These are phyloP conservation scores for Hirundo rustica DNA, from an alignment of 2,797 vertebrate species.

Conservation along the genomic window DNA sequence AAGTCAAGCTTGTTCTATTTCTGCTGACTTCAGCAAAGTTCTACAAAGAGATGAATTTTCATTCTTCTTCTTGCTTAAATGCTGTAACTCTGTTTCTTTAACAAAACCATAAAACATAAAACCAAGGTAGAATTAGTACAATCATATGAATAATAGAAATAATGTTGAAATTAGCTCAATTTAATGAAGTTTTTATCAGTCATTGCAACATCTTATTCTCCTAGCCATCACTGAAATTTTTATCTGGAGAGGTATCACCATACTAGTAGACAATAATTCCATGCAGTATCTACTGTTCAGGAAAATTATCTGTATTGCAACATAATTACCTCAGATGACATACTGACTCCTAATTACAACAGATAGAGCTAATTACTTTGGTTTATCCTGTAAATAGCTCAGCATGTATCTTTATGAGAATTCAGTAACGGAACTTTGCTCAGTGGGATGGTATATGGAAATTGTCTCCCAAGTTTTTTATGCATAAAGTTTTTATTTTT, in stretches of 20 bases:
- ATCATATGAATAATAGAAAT: not conserved
- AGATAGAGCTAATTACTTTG: slow-evolving; percentile 47
- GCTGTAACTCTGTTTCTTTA: not conserved
- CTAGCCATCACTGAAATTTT: not conserved
- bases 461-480: not conserved
- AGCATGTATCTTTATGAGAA: slow-evolving; percentile 36
- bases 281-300: not conserved
- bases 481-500: not conserved
- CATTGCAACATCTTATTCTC: not conserved
- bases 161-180: not conserved
- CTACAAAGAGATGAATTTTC: not conserved
- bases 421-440: slow-evolving; percentile 24
- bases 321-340: slow-evolving; percentile 36
- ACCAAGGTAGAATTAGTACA: not conserved
- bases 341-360: slow-evolving; percentile 48
- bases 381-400: slow-evolving; percentile 52
- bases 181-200: not conserved
- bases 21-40: not conserved
- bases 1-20: not conserved
- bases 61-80: not conserved
- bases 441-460: not conserved
- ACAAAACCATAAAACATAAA: not conserved
- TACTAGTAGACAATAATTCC: not conserved
- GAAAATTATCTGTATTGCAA: slow-evolving; percentile 29
- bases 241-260: not conserved